phyloP scores from a whole-genome alignment of 2,113 vertebrate genomes.

The Limnothrissa miodon region DNA sequence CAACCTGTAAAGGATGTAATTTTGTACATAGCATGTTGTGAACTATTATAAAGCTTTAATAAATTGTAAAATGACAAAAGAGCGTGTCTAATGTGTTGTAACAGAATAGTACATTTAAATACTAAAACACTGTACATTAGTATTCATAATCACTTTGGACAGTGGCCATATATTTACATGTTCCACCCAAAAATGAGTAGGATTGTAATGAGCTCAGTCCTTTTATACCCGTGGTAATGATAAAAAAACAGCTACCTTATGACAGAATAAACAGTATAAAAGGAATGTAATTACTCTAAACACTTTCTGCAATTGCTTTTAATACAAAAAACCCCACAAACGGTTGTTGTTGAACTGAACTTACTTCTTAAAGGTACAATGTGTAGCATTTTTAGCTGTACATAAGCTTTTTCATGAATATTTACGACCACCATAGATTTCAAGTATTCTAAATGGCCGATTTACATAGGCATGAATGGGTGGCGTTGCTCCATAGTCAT shows the following conservation, averaged over 20 bases:
- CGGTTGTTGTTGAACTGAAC: not conserved
- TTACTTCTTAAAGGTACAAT: not conserved
- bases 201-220: no score
- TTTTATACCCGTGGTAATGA: no score
- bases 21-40: conserved; percentile 68
- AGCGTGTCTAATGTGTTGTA: not conserved
- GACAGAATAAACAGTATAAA: not conserved
- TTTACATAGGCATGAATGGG: no score
- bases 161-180: no score
- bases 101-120: not conserved
- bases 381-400: not conserved
- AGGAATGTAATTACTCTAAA: not conserved
- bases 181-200: no score
- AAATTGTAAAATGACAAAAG: conserved; percentile 48
- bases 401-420: no score
- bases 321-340: no score
- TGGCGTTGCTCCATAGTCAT: no score
- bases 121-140: not conserved
- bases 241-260: not conserved
- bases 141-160: no score
- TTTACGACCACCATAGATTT: no score
- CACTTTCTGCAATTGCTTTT: no score
- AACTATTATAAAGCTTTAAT: conserved; percentile 57
- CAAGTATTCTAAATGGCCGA: no score
- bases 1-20: conserved; percentile 58